Conservation (phyloP, 2,113 vertebrate genomes). For the Alexandromys fortis region DNA sequence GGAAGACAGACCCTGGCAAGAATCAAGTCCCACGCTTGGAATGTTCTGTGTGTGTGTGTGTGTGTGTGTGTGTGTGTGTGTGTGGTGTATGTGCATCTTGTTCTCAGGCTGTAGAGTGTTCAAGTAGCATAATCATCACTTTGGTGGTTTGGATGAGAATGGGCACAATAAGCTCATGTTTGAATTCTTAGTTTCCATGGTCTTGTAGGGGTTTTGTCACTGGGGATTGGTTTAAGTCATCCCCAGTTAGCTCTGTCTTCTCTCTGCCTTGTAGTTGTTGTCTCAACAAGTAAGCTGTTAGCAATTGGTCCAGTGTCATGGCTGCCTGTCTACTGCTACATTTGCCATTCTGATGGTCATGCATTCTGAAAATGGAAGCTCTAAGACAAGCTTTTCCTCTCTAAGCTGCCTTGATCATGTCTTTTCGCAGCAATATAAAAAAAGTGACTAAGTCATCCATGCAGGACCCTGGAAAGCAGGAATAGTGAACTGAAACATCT, state of each 20-base stretch:
- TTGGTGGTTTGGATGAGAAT: neutral
- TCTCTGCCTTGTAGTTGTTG: neutral
- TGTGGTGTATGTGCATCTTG: too few relatives aligned
- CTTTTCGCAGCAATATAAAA: neutral
- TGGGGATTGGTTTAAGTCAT: neutral
- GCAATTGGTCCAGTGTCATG: neutral
- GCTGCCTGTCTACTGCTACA: neutral
- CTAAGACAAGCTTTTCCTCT: neutral
- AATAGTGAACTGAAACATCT: neutral
- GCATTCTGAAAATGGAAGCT: neutral
- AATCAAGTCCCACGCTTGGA: too few relatives aligned
- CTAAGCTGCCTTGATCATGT: neutral
- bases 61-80: too few relatives aligned
- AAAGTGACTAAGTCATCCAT: neutral
- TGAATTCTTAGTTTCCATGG: neutral
- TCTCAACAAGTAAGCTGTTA: neutral
- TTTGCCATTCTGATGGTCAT: neutral
- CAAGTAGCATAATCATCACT: neutral
- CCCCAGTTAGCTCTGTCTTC: neutral
- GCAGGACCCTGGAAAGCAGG: accelerated
- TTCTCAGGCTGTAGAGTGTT: neutral
- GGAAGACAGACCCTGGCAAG: too few relatives aligned
- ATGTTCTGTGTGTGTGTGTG: too few relatives aligned
- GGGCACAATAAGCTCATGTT: neutral
- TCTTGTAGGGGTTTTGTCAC: neutral